Conservation (phyloP, 2,888 invertebrate genomes). For the Polietes domitor region DNA sequence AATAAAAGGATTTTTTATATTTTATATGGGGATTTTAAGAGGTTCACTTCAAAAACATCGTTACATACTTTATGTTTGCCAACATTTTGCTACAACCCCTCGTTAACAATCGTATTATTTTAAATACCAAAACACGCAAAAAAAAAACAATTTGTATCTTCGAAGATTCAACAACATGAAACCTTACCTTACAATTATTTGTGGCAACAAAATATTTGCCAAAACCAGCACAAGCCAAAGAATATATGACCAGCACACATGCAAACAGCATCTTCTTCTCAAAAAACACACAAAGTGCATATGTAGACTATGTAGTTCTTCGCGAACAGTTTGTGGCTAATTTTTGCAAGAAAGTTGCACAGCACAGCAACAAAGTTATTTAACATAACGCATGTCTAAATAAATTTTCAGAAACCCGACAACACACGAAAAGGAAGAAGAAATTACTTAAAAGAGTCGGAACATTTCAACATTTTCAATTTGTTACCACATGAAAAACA, state of each 20-base stretch:
- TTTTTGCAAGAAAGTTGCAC: background rate
- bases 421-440: background rate
- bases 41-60: no score
- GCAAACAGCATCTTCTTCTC: background rate
- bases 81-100: no score
- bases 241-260: background rate
- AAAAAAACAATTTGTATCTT: background rate
- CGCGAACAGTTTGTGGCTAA: background rate
- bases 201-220: no score
- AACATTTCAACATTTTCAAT: constrained; percentile 13
- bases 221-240: background rate
- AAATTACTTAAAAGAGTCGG: background rate
- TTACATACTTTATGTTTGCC: no score
- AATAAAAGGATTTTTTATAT: no score
- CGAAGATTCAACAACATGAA: background rate
- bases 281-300: background rate
- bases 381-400: constrained; percentile 45
- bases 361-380: background rate
- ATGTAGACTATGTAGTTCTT: no score
- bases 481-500: background rate
- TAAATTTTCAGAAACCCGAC: constrained; percentile 6
- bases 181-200: no score
- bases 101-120: no score
- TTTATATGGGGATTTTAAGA: no score
- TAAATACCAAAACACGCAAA: background rate